Evolutionary conservation across 2,113 vertebrate genomes (phyloP).

Genomic region (Neogale vison): DNA sequence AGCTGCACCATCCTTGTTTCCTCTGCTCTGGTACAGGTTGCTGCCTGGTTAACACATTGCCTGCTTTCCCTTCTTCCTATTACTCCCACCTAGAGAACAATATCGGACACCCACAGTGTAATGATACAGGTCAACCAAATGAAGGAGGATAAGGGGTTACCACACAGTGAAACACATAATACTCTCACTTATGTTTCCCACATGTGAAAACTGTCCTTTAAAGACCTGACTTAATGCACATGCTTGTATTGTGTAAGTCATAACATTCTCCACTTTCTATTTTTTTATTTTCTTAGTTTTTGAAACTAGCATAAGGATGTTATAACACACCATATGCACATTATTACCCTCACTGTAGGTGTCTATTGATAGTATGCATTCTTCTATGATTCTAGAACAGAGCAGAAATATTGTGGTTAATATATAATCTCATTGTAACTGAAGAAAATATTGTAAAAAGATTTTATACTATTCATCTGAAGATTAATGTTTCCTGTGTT

Average conservation of each 20-base stretch:
- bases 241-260: conserved; percentile 55
- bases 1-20: neutral
- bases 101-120: neutral
- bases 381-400: conserved; percentile 39
- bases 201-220: conserved; percentile 47
- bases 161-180: neutral
- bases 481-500: conserved; percentile 82
- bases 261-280: conserved; percentile 43
- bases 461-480: conserved; percentile 79
- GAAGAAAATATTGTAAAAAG: conserved; percentile 75
- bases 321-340: conserved; percentile 60
- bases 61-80: neutral
- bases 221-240: conserved; percentile 31
- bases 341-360: conserved; percentile 65
- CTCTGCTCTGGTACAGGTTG: neutral
- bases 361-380: conserved; percentile 64
- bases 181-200: conserved; percentile 48
- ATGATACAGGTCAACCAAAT: neutral
- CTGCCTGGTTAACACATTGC: neutral
- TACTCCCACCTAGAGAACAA: neutral
- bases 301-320: conserved; percentile 54
- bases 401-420: conserved; percentile 73
- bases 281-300: conserved; percentile 47
- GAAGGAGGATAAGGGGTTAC: neutral
- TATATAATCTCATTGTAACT: conserved; percentile 73